Evolutionary conservation across 1,140 invertebrate species (phyloP), one percentile per base, ranked within the genome.

Genomic region (Sminthurinus signatus): DNA sequence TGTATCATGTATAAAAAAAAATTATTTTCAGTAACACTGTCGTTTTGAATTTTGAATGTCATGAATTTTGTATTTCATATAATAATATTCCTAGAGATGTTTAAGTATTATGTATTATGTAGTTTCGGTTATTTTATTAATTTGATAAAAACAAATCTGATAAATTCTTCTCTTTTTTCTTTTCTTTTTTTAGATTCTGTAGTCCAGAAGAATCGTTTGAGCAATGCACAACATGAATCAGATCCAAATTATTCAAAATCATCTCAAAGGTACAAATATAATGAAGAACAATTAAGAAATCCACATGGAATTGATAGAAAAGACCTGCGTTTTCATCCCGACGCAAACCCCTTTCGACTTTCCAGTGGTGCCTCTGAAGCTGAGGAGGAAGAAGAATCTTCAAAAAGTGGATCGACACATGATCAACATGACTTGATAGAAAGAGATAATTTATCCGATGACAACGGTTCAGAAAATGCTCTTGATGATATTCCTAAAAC

Each of bases 401-500:
- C 36, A 3, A 32, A 42, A 39, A 56, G 54, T 56, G 54, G 19
- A 5, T 56, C 54, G 39, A 56, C 29, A 19, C 23, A 39, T 3
- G 36, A 56, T 39, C 28, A 31, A 28, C 4, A 25, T 12, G 54
- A 73, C 48, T 65, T 68, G 39, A 60, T 64, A 29, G 72, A 72
- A 8, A 68, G 59, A n/a, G 31, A 60, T 12, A 67, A 62, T 4
- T 14, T 27, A n/a, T 84, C 84, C 71, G 81, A 82, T 32, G 87
- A 86, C 65, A 36, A 8, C 15, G 32, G 32, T 36, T 87, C 86
- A 70, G 88, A 90, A 57, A 63, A 58, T 8, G 83, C 88, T 58
- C 75, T 84, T 59, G 88, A 90, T 70, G 89, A 91, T 59, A 89
- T 88, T 74, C 90, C 90, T 0, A 95, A 93, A 76, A n/a, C n/a